Conservation (phyloP, 2,797 vertebrate genomes). For the Setipinna tenuifilis region DNA sequence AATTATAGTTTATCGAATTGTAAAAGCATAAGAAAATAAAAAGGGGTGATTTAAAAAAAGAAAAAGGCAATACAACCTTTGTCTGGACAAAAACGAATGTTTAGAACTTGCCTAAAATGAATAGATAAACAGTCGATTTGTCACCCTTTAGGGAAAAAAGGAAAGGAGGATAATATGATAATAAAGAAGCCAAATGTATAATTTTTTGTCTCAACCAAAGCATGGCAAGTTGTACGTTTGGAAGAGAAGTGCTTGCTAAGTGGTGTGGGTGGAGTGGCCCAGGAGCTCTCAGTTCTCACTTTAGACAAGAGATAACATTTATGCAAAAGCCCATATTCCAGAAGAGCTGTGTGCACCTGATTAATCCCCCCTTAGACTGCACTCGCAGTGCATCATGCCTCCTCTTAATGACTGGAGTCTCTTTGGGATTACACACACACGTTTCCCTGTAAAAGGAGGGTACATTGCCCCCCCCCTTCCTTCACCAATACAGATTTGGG, state of each 20-base stretch:
- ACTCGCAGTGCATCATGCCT: constrained; percentile 47
- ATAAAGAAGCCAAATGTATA: constrained; percentile 75
- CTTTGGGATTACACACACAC: neutral
- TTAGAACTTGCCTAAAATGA: constrained; percentile 67
- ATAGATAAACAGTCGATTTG: constrained; percentile 62
- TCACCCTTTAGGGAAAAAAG: constrained; percentile 54
- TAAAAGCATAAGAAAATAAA: constrained; percentile 48
- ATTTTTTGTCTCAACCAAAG: constrained; percentile 77
- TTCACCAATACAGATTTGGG: neutral
- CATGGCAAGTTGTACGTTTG: constrained; percentile 65
- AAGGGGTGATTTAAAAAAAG: constrained; percentile 20
- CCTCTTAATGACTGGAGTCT: constrained; percentile 51
- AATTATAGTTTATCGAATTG: constrained; percentile 60
- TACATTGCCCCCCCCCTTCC: neutral
- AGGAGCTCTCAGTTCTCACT: neutral
- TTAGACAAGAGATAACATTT: constrained; percentile 31
- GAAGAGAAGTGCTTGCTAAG: constrained; percentile 49
- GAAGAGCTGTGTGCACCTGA: neutral
- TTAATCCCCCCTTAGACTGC: constrained; percentile 40
- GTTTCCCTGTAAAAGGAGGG: neutral
- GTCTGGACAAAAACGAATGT: constrained; percentile 71
- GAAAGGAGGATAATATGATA: neutral
- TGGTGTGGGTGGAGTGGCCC: constrained; percentile 38
- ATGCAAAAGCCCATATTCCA: constrained; percentile 48
- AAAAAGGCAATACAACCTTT: constrained; percentile 60